phyloP scores from a whole-genome alignment of 2,797 vertebrate species.

The Heliangelus exortis region DNA sequence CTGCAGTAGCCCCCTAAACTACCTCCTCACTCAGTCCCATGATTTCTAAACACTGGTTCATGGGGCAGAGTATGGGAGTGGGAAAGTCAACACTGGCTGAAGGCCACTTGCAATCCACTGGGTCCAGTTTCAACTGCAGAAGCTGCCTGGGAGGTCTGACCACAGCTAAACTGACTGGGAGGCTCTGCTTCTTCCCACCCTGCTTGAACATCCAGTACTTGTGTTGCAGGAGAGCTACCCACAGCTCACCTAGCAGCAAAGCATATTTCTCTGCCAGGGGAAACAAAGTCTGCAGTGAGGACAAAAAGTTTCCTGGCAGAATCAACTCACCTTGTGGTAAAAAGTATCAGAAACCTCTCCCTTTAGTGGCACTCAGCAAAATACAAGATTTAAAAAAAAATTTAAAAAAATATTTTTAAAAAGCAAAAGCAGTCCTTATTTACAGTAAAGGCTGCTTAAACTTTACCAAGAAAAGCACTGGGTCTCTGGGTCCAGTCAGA shows the following conservation, averaged over 20 bases:
- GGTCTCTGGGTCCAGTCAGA: not conserved
- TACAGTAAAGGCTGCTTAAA: not conserved
- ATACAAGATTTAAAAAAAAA: not conserved
- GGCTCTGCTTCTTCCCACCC: not conserved
- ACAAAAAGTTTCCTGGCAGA: not conserved
- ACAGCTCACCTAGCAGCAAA: not conserved
- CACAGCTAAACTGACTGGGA: not conserved
- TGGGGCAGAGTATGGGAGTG: not conserved
- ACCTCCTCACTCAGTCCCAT: not conserved
- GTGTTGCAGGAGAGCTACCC: not conserved
- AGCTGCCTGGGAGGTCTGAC: not conserved
- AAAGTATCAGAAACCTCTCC: not conserved
- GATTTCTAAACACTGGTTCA: not conserved
- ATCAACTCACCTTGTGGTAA: not conserved
- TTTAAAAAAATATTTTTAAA: not conserved
- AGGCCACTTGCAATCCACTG: not conserved
- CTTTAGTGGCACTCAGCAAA: not conserved
- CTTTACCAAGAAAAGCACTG: not conserved
- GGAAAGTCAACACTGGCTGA: not conserved
- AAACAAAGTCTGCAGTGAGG: not conserved
- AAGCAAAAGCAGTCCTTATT: not conserved
- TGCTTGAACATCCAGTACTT: rapidly evolving
- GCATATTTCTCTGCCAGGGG: not conserved
- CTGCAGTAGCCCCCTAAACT: not conserved
- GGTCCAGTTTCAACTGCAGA: not conserved